Conservation (phyloP, 1,140 invertebrate species). For the Aphidius ervi region DNA sequence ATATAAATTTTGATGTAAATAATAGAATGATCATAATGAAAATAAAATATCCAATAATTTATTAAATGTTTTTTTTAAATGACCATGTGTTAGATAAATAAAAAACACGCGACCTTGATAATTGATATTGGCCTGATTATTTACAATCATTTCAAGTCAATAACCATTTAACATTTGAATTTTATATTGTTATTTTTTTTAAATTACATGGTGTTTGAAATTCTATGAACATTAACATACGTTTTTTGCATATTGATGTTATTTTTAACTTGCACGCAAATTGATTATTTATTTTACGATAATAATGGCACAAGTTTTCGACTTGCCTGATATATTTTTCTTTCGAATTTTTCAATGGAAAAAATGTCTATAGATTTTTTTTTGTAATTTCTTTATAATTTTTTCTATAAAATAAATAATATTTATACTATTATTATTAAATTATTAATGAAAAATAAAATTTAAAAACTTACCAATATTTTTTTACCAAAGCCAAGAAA, state of each 20-base stretch:
- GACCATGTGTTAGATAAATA: conserved; percentile 25
- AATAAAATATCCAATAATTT: background rate
- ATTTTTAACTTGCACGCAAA: background rate
- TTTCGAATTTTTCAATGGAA: no score
- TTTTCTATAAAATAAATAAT: no score
- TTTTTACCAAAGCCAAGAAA: conserved; percentile 49
- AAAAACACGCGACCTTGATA: conserved; percentile 37
- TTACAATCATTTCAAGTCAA: conserved; percentile 42
- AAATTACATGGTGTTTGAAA: conserved; percentile 14
- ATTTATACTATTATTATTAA: no score
- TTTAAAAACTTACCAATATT: conserved; percentile 35
- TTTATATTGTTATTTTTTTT: background rate
- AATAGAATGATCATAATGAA: no score
- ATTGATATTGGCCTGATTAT: conserved; percentile 46
- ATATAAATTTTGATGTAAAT: no score
- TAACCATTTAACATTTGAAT: conserved; percentile 41
- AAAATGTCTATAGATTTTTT: no score
- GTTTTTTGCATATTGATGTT: background rate
- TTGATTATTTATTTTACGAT: no score
- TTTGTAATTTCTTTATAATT: no score
- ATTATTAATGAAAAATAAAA: background rate
- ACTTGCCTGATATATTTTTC: no score
- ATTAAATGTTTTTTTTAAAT: background rate
- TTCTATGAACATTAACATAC: background rate
- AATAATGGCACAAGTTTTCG: no score